Evolutionary conservation across 2,888 invertebrate species (phyloP).

Genomic region (Apamea anceps): DNA sequence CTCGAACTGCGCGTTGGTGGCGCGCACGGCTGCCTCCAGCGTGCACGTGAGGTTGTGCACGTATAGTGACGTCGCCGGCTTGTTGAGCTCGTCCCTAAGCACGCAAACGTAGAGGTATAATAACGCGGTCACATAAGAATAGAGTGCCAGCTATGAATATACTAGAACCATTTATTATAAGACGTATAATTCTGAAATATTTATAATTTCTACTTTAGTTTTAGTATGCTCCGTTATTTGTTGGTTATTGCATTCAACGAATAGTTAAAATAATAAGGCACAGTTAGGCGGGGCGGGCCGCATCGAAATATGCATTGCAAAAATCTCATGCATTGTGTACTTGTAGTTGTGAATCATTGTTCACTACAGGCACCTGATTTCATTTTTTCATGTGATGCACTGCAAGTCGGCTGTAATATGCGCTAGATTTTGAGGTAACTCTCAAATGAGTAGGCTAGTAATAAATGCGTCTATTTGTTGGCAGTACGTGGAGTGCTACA

Average conservation of each 20-base stretch:
- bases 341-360: too few species aligned
- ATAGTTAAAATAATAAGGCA: neutral
- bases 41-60: constrained; percentile 96
- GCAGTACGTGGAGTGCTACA: constrained; percentile 70
- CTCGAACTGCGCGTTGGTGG: constrained; percentile 98
- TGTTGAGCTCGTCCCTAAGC: constrained; percentile 95
- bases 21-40: constrained; percentile 95
- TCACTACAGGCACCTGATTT: too few species aligned
- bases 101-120: neutral
- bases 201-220: too few species aligned
- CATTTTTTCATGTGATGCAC: too few species aligned
- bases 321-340: too few species aligned
- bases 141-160: neutral
- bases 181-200: neutral
- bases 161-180: too few species aligned
- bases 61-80: constrained; percentile 96
- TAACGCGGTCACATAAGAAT: neutral
- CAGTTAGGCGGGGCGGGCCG: neutral
- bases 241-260: neutral
- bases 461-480: too few species aligned
- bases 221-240: neutral
- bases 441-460: too few species aligned
- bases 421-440: too few species aligned
- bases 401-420: too few species aligned
- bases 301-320: too few species aligned